Evolutionary conservation across 2,113 vertebrate genomes (phyloP).

Genomic region (Alces alces): DNA sequence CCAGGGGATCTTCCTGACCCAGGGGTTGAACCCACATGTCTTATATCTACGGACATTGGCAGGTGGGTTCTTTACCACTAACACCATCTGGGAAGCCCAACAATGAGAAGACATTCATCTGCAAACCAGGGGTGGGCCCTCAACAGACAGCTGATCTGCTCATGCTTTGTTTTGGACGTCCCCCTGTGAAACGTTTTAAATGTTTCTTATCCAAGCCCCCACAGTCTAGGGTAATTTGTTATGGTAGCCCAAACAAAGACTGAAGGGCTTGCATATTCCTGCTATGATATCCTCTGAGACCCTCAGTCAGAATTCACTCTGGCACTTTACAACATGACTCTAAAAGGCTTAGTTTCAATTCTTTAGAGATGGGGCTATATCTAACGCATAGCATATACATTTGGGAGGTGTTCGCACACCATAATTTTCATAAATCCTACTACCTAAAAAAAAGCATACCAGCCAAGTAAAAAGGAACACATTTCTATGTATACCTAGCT

Average conservation of each 20-base stretch:
- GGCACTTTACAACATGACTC: neutral
- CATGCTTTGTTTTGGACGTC: neutral
- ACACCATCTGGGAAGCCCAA: neutral
- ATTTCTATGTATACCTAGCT: neutral
- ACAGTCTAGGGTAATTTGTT: neutral
- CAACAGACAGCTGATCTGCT: neutral
- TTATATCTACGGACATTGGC: neutral
- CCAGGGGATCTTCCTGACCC: neutral
- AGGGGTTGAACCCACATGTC: neutral
- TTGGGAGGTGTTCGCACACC: neutral
- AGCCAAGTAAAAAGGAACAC: neutral
- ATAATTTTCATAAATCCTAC: conserved; percentile 15
- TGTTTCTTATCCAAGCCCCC: neutral
- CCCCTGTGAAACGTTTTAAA: neutral
- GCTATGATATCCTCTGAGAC: neutral
- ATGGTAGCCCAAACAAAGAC: neutral
- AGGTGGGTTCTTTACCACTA: neutral
- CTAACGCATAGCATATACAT: neutral
- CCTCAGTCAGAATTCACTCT: neutral
- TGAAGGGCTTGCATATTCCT: neutral
- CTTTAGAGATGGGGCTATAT: neutral
- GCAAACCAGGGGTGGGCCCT: neutral
- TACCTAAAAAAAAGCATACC: neutral
- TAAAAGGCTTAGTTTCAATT: neutral
- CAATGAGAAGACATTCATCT: neutral